Evolutionary conservation across 2,113 vertebrate species (phyloP), one percentile per base, ranked within the genome.

Genomic region (Myotis yumanensis): DNA sequence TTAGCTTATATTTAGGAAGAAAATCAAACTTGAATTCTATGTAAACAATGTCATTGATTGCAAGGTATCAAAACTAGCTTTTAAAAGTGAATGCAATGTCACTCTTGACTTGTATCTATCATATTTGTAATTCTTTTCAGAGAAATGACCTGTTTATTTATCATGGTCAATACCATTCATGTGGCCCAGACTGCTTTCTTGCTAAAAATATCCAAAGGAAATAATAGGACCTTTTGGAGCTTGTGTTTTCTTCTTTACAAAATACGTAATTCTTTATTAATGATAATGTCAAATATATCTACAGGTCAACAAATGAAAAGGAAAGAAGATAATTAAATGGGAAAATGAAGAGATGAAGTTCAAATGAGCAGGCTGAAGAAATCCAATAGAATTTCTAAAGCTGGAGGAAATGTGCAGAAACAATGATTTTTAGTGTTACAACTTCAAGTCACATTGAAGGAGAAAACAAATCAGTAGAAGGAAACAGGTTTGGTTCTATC

Each of bases 161-260:
- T 22, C 71, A 86, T 9, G 64, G 37, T 62, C 79, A 69, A 84
- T 20, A 69, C 28, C 30, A 57, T 48, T 81, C 54, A 46, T 4
- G 62, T 18, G 32, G 17, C 64, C 40, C 69, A 75, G 25, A n/a
- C 11, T 22, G 28, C 32, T 52, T 90, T 93, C 91, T 82, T 76
- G 51, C 64, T 84, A 86, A 83, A 93, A 84, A 71, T 37, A 94
- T 10, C 68, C 59, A 71, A 52, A 86, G 64, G 64, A 86, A 75
- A 81, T 40, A 73, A 82, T 4, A 82, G 59, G 9, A 73, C 22
- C 37, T 43, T 91, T 77, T 40, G 68, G 37, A 91, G 52, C 59
- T 52, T 46, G 30, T n/a, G 37, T 46, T 88, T 79, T 73, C 79
- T 92, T 86, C 75, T 68, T 72, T 66, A 72, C 11, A 81, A 73